phyloP scores from a whole-genome alignment of 2,888 invertebrate species.

The Andrena minutula region DNA sequence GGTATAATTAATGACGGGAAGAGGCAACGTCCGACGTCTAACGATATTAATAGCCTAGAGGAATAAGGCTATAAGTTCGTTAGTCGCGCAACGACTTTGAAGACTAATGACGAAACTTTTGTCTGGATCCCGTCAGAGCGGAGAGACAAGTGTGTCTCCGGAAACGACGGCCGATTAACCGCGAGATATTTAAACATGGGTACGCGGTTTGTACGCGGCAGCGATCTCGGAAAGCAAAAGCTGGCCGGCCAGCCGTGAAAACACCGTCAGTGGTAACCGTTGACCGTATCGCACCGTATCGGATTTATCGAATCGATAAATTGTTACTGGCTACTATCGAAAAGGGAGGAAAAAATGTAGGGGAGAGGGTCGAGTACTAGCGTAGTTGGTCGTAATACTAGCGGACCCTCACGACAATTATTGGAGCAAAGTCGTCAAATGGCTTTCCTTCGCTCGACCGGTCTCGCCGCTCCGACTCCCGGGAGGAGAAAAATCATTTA shows the following conservation, averaged over 20 bases:
- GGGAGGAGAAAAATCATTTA: constrained; percentile 74
- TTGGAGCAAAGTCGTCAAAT: constrained; percentile 77
- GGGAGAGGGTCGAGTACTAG: constrained; percentile 40
- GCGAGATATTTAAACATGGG: constrained; percentile 31
- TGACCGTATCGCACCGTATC: constrained; percentile 41
- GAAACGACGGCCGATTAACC: constrained; percentile 52
- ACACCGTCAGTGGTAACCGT: constrained; percentile 36
- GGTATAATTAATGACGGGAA: constrained; percentile 69
- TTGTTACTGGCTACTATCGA: constrained; percentile 55
- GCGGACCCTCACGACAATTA: constrained; percentile 71
- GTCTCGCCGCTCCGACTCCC: constrained; percentile 52
- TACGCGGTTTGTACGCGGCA: not conserved
- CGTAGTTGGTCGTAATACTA: constrained; percentile 68
- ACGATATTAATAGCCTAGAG: constrained; percentile 57
- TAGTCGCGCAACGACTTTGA: constrained; percentile 51
- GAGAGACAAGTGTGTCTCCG: constrained; percentile 4
- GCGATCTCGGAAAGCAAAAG: not conserved
- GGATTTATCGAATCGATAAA: constrained; percentile 65
- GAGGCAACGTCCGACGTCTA: constrained; percentile 54
- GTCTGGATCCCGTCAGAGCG: constrained; percentile 31
- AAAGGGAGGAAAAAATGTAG: not conserved
- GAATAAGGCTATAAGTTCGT: constrained; percentile 59
- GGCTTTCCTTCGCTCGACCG: constrained; percentile 72
- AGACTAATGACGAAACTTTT: constrained; percentile 62
- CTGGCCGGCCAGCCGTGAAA: constrained; percentile 15